phyloP scores from a whole-genome alignment of 2,888 invertebrate species.

The Pristionchus fissidentatus region DNA sequence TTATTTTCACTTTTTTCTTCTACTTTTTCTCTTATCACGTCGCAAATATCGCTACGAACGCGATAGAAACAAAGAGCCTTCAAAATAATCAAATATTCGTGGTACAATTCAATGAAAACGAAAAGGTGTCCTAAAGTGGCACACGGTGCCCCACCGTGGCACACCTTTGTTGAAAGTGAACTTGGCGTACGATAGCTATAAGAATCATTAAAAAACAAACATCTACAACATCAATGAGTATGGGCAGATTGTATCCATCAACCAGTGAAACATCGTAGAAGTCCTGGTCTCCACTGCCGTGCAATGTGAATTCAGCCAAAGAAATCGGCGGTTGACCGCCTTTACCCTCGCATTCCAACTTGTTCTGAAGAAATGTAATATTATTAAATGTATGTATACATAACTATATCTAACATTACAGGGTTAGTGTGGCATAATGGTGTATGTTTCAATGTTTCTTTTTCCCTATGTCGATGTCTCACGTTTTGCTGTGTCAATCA shows the following conservation, averaged over 20 bases:
- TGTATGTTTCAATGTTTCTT: background rate
- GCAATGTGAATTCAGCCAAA: conserved; percentile 78
- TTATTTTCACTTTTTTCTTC: too few relatives aligned
- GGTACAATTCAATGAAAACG: too few relatives aligned
- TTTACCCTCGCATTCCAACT: conserved; percentile 77
- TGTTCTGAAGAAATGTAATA: conserved; percentile 51
- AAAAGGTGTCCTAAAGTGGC: too few relatives aligned
- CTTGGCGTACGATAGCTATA: too few relatives aligned
- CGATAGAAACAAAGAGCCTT: too few relatives aligned
- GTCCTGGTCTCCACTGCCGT: conserved; percentile 76
- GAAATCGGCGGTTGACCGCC: conserved; percentile 78
- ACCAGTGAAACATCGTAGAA: conserved; percentile 79
- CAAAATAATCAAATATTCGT: too few relatives aligned
- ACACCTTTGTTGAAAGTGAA: too few relatives aligned
- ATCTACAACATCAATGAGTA: conserved; percentile 56
- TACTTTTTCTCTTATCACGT: too few relatives aligned
- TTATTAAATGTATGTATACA: background rate
- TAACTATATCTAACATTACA: background rate
- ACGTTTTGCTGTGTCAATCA: too few relatives aligned
- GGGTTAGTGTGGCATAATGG: background rate
- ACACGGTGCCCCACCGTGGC: too few relatives aligned
- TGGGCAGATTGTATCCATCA: conserved; percentile 78
- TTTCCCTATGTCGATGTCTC: background rate
- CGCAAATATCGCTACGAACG: too few relatives aligned
- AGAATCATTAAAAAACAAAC: too few relatives aligned